These are phyloP conservation scores for Rhagonycha lutea DNA, from an alignment of 2,888 invertebrate genomes.

Conservation along the genomic window DNA sequence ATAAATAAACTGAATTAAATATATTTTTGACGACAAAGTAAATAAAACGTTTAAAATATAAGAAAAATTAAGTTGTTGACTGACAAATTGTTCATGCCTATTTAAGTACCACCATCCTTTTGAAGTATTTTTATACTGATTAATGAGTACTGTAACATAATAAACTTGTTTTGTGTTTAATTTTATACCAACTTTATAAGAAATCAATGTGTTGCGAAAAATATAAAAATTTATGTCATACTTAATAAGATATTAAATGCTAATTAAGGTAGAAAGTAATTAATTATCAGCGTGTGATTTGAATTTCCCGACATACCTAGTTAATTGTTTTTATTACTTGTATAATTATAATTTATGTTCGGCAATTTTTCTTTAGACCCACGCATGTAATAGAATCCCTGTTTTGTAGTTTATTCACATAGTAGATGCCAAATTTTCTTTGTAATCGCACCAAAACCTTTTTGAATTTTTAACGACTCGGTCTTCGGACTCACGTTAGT, in stretches of 20 bases:
- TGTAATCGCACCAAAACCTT: neutral
- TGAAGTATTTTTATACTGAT: constrained; percentile 13
- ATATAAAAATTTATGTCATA: neutral
- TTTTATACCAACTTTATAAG: neutral
- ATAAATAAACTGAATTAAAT: neutral
- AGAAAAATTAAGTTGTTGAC: constrained; percentile 17
- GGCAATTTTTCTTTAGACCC: no score
- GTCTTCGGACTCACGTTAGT: neutral
- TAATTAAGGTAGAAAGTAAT: neutral
- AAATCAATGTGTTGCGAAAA: neutral
- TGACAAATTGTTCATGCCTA: constrained; percentile 28
- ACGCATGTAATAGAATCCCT: no score
- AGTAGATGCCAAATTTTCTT: neutral
- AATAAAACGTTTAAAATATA: constrained; percentile 10
- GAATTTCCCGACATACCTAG: neutral
- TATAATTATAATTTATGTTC: neutral
- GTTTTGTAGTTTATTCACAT: no score
- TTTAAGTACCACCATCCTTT: constrained; percentile 15
- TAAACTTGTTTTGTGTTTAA: neutral
- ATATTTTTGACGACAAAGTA: neutral
- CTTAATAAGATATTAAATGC: neutral
- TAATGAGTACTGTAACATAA: neutral
- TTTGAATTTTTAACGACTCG: neutral
- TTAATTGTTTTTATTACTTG: neutral
- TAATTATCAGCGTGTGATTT: neutral